phyloP scores from a whole-genome alignment of 2,113 vertebrate species.

The Gambusia affinis region DNA sequence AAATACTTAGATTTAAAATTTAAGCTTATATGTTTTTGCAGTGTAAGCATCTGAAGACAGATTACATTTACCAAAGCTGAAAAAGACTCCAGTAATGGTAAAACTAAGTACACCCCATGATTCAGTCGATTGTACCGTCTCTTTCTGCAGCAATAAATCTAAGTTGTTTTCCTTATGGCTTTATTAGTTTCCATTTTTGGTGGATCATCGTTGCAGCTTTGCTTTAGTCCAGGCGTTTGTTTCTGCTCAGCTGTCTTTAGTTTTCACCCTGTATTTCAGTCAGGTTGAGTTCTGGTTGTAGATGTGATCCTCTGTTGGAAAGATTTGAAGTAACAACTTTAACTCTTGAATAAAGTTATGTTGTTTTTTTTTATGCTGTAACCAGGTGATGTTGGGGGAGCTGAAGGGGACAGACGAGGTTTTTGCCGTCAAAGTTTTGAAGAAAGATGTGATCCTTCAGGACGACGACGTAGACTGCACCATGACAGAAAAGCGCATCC shows the following conservation, averaged over 20 bases:
- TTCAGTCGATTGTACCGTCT: no score
- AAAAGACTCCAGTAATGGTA: no score
- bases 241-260: not conserved
- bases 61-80: not conserved
- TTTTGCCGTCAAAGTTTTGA: constrained; percentile 97
- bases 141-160: no score
- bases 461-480: constrained; percentile 99
- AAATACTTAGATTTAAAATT: no score
- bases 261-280: not conserved
- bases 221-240: not conserved
- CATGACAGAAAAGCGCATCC: constrained; percentile 97
- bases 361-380: not conserved
- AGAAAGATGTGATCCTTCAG: constrained; percentile 98
- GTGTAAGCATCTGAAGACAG: not conserved
- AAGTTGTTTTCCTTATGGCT: not conserved
- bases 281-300: not conserved
- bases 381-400: constrained; percentile 96
- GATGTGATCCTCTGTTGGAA: not conserved
- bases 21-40: no score
- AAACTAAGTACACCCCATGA: no score
- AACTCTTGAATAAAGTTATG: not conserved
- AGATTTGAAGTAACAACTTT: not conserved
- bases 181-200: not conserved
- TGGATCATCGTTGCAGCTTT: not conserved
- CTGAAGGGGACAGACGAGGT: constrained; percentile 96